These are phyloP conservation scores for Pachypanchax playfairii DNA, from an alignment of 2,113 vertebrate species.

Conservation along the genomic window DNA sequence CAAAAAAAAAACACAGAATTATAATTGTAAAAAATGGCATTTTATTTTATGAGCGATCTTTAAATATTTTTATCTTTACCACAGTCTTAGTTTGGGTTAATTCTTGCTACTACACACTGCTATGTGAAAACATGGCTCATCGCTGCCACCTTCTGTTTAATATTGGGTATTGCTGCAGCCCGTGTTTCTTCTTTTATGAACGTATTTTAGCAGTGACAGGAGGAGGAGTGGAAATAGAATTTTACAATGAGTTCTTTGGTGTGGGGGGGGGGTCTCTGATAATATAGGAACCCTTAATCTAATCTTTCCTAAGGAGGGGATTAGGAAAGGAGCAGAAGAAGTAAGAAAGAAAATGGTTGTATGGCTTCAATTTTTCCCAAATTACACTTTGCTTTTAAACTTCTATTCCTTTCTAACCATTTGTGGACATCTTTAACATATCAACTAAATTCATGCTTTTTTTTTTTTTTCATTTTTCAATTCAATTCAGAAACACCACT, in stretches of 20 bases:
- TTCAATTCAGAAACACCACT: slow-evolving; percentile 13
- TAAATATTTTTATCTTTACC: slow-evolving; percentile 32
- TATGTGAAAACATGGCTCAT: slow-evolving; percentile 42
- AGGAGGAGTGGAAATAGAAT: slow-evolving; percentile 8
- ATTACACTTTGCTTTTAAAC: not conserved
- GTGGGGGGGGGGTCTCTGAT: not conserved
- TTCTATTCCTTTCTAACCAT: no score
- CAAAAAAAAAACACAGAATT: slow-evolving; percentile 8
- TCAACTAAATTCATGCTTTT: slow-evolving; percentile 19
- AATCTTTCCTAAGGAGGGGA: slow-evolving; percentile 11
- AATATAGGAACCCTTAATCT: not conserved
- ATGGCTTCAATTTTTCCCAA: not conserved
- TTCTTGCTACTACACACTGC: slow-evolving; percentile 18
- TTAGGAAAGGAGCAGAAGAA: slow-evolving; percentile 16
- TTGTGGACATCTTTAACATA: no score
- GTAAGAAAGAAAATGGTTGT: slow-evolving; percentile 3
- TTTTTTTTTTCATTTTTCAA: not conserved
- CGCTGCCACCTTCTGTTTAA: slow-evolving; percentile 72
- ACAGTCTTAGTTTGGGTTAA: slow-evolving; percentile 11
- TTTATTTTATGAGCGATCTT: slow-evolving; percentile 25
- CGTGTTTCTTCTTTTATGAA: not conserved
- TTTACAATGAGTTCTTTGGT: slow-evolving; percentile 32
- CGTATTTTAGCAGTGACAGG: slow-evolving; percentile 37
- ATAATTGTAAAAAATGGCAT: not conserved
- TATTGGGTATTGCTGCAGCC: slow-evolving; percentile 3